These are phyloP conservation scores for Dufourea novaeangliae DNA, from an alignment of 1,140 invertebrate species.

Conservation along the genomic window DNA sequence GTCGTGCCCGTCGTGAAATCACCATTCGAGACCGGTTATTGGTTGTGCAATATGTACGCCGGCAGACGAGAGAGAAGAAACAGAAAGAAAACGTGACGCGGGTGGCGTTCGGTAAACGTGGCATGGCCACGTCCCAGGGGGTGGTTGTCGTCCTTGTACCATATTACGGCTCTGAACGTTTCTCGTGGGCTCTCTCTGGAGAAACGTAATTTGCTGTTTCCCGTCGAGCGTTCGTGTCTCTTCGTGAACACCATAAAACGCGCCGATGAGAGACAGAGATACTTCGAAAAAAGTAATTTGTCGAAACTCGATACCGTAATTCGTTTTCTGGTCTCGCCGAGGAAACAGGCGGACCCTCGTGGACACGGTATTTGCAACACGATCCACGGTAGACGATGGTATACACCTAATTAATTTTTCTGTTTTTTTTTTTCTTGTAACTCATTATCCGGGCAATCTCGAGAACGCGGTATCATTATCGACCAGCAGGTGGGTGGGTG, in stretches of 20 bases:
- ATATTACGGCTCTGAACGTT: conserved; percentile 31
- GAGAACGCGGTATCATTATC: too few species aligned
- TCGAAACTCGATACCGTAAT: neutral
- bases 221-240: neutral
- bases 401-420: too few species aligned
- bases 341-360: too few species aligned
- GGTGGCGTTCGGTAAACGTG: conserved; percentile 9
- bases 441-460: neutral
- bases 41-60: conserved; percentile 45
- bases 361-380: too few species aligned
- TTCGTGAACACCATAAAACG: neutral
- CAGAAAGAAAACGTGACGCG: neutral
- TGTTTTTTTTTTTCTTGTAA: too few species aligned
- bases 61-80: neutral
- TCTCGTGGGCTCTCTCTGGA: conserved; percentile 12
- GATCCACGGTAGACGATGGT: too few species aligned
- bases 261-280: neutral
- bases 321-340: neutral
- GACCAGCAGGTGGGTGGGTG: conserved; percentile 50
- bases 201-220: conserved; percentile 15
- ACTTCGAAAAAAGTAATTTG: neutral
- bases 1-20: conserved; percentile 21
- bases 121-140: conserved; percentile 26
- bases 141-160: conserved; percentile 46
- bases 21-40: conserved; percentile 37